Evolutionary conservation across 2,888 invertebrate genomes (phyloP).

Genomic region (Chalcosyrphus nemorum): DNA sequence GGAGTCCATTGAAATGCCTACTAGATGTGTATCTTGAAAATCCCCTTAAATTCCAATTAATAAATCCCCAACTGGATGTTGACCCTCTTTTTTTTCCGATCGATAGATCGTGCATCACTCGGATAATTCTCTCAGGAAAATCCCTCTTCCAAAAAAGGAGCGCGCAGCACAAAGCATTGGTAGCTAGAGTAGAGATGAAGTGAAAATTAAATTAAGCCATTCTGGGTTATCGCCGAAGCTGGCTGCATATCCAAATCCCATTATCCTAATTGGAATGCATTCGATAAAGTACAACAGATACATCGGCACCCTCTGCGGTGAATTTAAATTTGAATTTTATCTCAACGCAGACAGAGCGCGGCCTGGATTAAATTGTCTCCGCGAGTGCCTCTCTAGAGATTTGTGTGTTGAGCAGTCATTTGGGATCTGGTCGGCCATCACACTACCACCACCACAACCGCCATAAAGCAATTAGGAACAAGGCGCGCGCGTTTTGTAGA

Average conservation of each 20-base stretch:
- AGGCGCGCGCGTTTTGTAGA: slow-evolving; percentile 5
- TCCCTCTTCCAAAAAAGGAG: slow-evolving; percentile 25
- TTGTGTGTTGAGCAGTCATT: not conserved
- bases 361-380: slow-evolving; percentile 61
- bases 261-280: slow-evolving; percentile 71
- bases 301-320: not conserved
- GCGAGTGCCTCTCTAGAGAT: slow-evolving; percentile 23
- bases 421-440: too few relatives aligned
- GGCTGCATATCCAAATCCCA: slow-evolving; percentile 69
- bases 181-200: slow-evolving; percentile 55
- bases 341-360: slow-evolving; percentile 37
- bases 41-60: slow-evolving; percentile 47
- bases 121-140: slow-evolving; percentile 41
- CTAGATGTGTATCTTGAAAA: slow-evolving; percentile 12
- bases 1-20: not conserved
- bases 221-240: slow-evolving; percentile 55
- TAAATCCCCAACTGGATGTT: slow-evolving; percentile 15
- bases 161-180: slow-evolving; percentile 28
- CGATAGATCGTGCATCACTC: not conserved
- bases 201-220: slow-evolving; percentile 73
- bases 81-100: not conserved
- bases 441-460: too few relatives aligned
- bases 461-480: slow-evolving; percentile 59
- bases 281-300: slow-evolving; percentile 37
- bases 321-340: slow-evolving; percentile 48